phyloP scores from a whole-genome alignment of 2,797 vertebrate species.

The Girardinus metallicus region DNA sequence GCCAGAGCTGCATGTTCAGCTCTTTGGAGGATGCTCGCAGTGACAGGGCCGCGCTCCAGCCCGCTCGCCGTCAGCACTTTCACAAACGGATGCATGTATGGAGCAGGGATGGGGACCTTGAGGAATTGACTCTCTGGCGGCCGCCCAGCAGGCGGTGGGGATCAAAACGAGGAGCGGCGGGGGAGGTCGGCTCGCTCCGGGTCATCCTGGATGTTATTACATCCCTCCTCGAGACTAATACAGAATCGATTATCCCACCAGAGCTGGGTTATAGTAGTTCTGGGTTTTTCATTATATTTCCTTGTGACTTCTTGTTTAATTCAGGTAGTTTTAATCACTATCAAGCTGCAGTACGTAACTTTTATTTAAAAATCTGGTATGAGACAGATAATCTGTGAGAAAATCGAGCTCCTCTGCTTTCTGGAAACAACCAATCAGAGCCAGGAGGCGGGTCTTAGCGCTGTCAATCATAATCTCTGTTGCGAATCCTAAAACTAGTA shows the following conservation, averaged over 20 bases:
- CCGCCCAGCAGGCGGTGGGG: slow-evolving; percentile 36
- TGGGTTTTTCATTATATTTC: too few species aligned
- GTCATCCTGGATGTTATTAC: slow-evolving; percentile 76
- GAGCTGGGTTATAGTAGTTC: slow-evolving; percentile 1
- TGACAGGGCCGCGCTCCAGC: slow-evolving; percentile 59
- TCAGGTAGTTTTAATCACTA: too few species aligned
- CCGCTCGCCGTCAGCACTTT: slow-evolving; percentile 72
- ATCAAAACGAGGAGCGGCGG: slow-evolving; percentile 61
- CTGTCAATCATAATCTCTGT: too few species aligned
- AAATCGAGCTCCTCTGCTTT: too few species aligned
- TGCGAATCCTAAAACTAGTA: too few species aligned
- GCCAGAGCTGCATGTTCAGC: slow-evolving; percentile 75
- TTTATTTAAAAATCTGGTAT: too few species aligned
- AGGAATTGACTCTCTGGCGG: slow-evolving; percentile 67
- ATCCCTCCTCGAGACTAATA: slow-evolving; percentile 72
- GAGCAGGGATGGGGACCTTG: slow-evolving; percentile 62
- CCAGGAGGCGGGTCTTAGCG: too few species aligned
- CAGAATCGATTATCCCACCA: slow-evolving; percentile 75
- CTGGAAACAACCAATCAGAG: too few species aligned
- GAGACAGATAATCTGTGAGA: too few species aligned
- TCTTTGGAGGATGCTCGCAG: slow-evolving; percentile 67
- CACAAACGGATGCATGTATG: slow-evolving; percentile 54
- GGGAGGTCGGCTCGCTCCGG: slow-evolving; percentile 48
- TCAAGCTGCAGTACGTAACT: too few species aligned
- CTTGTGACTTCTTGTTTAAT: too few species aligned